Conservation (phyloP, 1,140 invertebrate genomes). For the Drosophila mayri region DNA sequence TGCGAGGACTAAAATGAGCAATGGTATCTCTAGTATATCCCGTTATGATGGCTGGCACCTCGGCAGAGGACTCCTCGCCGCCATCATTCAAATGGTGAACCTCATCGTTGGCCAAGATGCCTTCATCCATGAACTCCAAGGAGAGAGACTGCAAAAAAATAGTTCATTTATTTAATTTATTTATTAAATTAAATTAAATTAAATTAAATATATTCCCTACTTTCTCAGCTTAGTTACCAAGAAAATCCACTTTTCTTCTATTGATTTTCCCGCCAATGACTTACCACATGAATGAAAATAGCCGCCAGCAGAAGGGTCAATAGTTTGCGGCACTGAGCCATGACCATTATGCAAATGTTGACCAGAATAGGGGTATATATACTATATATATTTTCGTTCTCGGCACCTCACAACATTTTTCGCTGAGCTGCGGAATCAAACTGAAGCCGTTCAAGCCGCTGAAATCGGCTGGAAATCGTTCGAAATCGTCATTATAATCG, state of each 20-base stretch:
- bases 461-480: constrained; percentile 24
- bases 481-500: constrained; percentile 27
- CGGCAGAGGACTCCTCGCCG: constrained; percentile 37
- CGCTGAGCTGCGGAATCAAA: constrained; percentile 61
- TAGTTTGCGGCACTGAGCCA: constrained; percentile 12
- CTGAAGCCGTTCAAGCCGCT: constrained; percentile 22
- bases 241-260: background rate
- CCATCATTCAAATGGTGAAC: constrained; percentile 9
- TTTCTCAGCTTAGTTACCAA: no score
- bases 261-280: constrained; percentile 6
- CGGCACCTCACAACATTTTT: constrained; percentile 66
- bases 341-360: constrained; percentile 17
- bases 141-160: constrained; percentile 19
- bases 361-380: constrained; percentile 2
- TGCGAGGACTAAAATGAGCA: constrained; percentile 63
- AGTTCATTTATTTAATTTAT: background rate
- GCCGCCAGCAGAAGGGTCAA: constrained; percentile 21
- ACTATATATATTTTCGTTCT: background rate
- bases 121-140: constrained; percentile 67
- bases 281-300: constrained; percentile 13
- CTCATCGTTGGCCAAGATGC: constrained; percentile 14
- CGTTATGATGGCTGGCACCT: constrained; percentile 44
- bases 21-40: constrained; percentile 66
- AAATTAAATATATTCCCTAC: background rate
- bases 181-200: background rate